Evolutionary conservation across 1,140 invertebrate genomes (phyloP), one percentile per base, ranked within the genome.

Genomic region (Camponotus floridanus): DNA sequence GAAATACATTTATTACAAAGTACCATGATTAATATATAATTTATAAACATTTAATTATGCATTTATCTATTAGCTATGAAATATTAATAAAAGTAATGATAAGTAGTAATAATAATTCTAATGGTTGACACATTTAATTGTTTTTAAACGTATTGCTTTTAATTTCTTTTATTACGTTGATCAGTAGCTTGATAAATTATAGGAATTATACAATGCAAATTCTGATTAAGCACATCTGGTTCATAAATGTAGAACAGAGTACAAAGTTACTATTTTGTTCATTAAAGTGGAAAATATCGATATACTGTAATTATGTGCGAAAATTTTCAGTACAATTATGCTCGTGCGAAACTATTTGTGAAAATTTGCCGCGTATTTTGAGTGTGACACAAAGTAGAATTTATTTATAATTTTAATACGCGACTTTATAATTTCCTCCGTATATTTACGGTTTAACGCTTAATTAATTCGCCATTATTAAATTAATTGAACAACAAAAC

Each of bases 351-450:
- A 67, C 55, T 36, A 68, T 51, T 57, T 55, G 55, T 39, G 76
- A 80, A 70, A 68, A 68, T 80, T 3, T 18, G 31, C 8, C 11
- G 3, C 36, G 21, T 21, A 21, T 45, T 45, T 13, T 55, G 36
- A 13, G 31, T 57, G 4, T 5, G 55, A 79, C 13, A 79, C 13
- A 70, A 79, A 51, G 21, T n/a, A 55, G 2, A 36, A 55, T 70
- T 79, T 5, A 39, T 79, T 68, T 70, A 70, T 70, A 70, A 70
- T 80, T 80, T 70, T 80, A 70, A 57, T 57, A 55, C 21, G 26
- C 26, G 13, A n/a, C 8, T 57, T 2, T 39, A 39, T 21, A 42
- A 64, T n/a, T 64, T 15, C n/a, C 21, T 26, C 57, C 31, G 18
- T 48, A 70, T 15, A 79, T 11, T 80, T 55, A 55, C 11, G 8